Percentiles rank a stretch among this genome's conserved stretches.
Evolutionary conservation across 1,140 invertebrate species (phyloP).

Genomic region (Trichonephila clavata): DNA sequence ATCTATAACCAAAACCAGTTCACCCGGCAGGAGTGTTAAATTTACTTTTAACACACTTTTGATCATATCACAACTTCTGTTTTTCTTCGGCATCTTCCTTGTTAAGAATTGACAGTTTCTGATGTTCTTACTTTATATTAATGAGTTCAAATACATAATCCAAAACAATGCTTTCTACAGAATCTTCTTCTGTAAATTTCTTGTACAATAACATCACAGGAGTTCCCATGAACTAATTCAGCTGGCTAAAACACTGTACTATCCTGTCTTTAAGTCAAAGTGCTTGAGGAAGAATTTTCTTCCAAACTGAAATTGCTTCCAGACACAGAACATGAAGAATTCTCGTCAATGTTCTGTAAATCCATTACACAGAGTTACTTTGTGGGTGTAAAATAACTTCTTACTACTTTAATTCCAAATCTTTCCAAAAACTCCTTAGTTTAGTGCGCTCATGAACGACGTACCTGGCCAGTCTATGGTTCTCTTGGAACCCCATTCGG

Average conservation of each 20-base stretch:
- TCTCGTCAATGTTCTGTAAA: slow-evolving; percentile 45
- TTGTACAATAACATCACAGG: slow-evolving; percentile 19
- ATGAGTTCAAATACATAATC: slow-evolving; percentile 9
- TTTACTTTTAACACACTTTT: too few species aligned
- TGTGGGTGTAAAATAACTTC: slow-evolving; percentile 35
- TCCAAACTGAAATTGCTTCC: slow-evolving; percentile 33
- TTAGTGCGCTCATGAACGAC: background rate
- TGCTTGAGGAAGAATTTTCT: too few species aligned
- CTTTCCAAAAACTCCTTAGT: background rate
- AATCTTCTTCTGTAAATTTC: background rate
- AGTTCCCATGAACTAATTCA: slow-evolving; percentile 7
- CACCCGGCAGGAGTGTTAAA: too few species aligned
- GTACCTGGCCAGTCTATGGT: too few species aligned
- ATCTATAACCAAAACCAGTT: too few species aligned
- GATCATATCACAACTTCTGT: too few species aligned
- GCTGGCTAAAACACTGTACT: background rate
- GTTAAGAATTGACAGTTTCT: background rate
- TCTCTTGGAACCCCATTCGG: too few species aligned
- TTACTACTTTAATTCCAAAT: slow-evolving; percentile 4
- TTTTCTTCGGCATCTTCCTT: background rate
- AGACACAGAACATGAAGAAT: slow-evolving; percentile 33
- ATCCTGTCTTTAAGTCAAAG: too few species aligned
- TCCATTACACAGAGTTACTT: slow-evolving; percentile 27
- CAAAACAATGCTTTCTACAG: background rate
- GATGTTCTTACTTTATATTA: background rate